Conservation (phyloP, 2,113 vertebrate genomes). For the Choloepus hoffmanni region DNA sequence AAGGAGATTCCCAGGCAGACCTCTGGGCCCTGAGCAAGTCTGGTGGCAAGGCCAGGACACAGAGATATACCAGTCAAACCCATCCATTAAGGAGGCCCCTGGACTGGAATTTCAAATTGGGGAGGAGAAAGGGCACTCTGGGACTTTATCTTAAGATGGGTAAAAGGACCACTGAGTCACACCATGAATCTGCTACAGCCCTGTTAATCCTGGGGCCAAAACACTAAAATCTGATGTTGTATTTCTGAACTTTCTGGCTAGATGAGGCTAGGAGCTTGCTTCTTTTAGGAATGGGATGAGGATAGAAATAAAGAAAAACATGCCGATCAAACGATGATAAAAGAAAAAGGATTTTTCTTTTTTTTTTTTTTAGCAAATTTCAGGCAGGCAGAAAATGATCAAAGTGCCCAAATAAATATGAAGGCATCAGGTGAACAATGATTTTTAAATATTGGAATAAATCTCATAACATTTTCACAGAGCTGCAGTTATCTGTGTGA, state of each 20-base stretch:
- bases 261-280: not conserved
- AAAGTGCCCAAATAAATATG: slow-evolving; percentile 20
- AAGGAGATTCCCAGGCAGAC: not conserved
- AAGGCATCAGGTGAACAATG: not conserved
- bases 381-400: not conserved
- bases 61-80: slow-evolving; percentile 72
- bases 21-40: slow-evolving; percentile 73
- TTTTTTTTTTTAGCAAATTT: slow-evolving; percentile 39
- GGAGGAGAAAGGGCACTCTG: slow-evolving; percentile 54
- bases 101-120: slow-evolving; percentile 74
- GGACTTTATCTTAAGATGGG: slow-evolving; percentile 62
- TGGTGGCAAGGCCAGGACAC: slow-evolving; percentile 81
- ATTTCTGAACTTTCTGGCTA: not conserved
- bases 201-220: not conserved
- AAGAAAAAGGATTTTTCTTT: not conserved
- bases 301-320: not conserved
- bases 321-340: not conserved
- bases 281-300: not conserved
- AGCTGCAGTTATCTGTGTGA: not conserved
- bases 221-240: fast-evolving
- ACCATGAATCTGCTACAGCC: slow-evolving; percentile 31
- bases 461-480: not conserved
- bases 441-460: not conserved
- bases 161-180: not conserved
- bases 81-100: slow-evolving; percentile 62